phyloP scores from a whole-genome alignment of 2,888 invertebrate genomes.

The Acrobasis repandana region DNA sequence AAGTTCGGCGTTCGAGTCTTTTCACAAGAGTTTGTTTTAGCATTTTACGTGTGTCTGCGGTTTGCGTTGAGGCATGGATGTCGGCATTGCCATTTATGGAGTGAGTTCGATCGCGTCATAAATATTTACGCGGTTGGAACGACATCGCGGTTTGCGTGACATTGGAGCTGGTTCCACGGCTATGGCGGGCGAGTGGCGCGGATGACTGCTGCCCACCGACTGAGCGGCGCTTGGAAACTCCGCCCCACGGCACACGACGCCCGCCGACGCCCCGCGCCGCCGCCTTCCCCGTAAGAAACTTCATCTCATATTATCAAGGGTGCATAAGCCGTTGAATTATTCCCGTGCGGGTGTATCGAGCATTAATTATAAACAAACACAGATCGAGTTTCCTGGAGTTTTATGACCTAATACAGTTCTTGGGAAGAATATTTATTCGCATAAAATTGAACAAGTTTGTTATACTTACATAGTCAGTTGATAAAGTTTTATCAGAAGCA shows the following conservation, averaged over 20 bases:
- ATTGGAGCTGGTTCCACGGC: slow-evolving; percentile 52
- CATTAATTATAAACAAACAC: slow-evolving; percentile 72
- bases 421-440: slow-evolving; percentile 30
- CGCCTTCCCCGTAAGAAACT: slow-evolving; percentile 71
- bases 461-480: not conserved
- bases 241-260: slow-evolving; percentile 75
- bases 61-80: slow-evolving; percentile 62
- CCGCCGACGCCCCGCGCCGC: slow-evolving; percentile 60
- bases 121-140: slow-evolving; percentile 70
- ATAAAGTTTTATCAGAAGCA: not conserved
- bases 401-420: slow-evolving; percentile 30
- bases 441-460: slow-evolving; percentile 1
- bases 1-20: slow-evolving; percentile 76
- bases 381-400: slow-evolving; percentile 54
- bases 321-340: slow-evolving; percentile 77
- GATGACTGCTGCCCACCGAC: slow-evolving; percentile 79
- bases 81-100: slow-evolving; percentile 75
- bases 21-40: slow-evolving; percentile 71
- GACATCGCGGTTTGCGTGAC: slow-evolving; percentile 77
- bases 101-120: slow-evolving; percentile 73
- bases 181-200: slow-evolving; percentile 56
- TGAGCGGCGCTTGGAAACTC: slow-evolving; percentile 66
- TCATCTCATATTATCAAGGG: slow-evolving; percentile 78
- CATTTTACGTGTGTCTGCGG: slow-evolving; percentile 73
- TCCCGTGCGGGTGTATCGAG: slow-evolving; percentile 69